Conservation (phyloP, 2,797 vertebrate genomes). For the Ptychobarbus kaznakovi region DNA sequence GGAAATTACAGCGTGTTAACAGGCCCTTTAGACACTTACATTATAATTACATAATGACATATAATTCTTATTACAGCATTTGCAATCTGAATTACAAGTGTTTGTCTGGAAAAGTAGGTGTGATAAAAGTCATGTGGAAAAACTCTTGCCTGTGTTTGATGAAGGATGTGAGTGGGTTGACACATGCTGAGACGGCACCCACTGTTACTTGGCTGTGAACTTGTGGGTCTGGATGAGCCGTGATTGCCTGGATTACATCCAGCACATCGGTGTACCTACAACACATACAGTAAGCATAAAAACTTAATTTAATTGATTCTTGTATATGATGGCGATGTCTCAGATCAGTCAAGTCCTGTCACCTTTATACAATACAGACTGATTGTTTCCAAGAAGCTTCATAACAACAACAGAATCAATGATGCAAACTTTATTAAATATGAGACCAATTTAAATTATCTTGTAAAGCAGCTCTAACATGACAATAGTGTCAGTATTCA, state of each 20-base stretch:
- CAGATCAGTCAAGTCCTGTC: not conserved
- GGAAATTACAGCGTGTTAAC: slow-evolving; percentile 51
- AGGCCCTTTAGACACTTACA: slow-evolving; percentile 34
- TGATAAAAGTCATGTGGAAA: slow-evolving; percentile 25
- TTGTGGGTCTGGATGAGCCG: slow-evolving; percentile 87
- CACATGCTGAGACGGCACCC: slow-evolving; percentile 87
- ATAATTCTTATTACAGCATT: slow-evolving; percentile 38
- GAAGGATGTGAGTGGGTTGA: slow-evolving; percentile 89
- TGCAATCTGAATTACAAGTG: slow-evolving; percentile 27
- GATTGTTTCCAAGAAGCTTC: not conserved
- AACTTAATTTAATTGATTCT: not conserved
- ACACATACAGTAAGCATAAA: not conserved
- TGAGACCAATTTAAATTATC: too few species aligned
- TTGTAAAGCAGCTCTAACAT: not conserved
- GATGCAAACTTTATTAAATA: too few species aligned
- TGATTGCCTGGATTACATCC: slow-evolving; percentile 91
- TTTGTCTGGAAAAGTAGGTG: slow-evolving; percentile 20
- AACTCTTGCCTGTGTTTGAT: slow-evolving; percentile 90
- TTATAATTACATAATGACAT: slow-evolving; percentile 30
- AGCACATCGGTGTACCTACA: slow-evolving; percentile 89
- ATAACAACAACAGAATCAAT: not conserved
- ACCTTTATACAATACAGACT: not conserved
- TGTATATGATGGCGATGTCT: slow-evolving; percentile 9
- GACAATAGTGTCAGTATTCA: not conserved
- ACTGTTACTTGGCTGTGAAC: slow-evolving; percentile 84